Conservation (phyloP, 2,888 invertebrate species). For the Agrilus biguttatus region DNA sequence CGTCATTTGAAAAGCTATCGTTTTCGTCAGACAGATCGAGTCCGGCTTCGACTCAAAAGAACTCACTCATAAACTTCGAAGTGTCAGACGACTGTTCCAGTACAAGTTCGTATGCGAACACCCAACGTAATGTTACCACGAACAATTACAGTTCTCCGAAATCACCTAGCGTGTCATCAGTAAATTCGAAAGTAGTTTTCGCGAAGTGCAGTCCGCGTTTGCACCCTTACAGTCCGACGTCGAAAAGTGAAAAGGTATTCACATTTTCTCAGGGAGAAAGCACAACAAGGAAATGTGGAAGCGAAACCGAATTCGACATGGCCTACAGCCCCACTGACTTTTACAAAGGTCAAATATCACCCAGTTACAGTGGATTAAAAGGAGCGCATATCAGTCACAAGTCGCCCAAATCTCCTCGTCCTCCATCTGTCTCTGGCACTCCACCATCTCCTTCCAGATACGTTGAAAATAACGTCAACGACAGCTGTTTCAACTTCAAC, state of each 20-base stretch:
- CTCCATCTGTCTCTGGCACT: slow-evolving; percentile 3
- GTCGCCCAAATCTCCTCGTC: slow-evolving; percentile 9
- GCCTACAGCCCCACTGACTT: neutral
- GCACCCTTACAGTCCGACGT: slow-evolving; percentile 1
- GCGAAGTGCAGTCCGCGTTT: no score
- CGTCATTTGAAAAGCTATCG: slow-evolving; percentile 20
- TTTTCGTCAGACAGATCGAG: slow-evolving; percentile 23
- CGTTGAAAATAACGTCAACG: slow-evolving; percentile 10
- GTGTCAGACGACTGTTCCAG: slow-evolving; percentile 12
- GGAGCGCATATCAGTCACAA: neutral
- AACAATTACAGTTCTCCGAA: slow-evolving; percentile 1
- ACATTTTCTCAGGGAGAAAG: slow-evolving; percentile 12
- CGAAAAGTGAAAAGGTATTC: slow-evolving; percentile 15
- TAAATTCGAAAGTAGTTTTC: neutral
- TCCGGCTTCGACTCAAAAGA: slow-evolving; percentile 16
- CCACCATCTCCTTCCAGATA: slow-evolving; percentile 12
- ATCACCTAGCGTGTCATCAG: neutral
- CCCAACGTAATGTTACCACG: neutral
- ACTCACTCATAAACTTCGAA: slow-evolving; percentile 20
- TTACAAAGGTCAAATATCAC: no score
- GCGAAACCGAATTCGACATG: slow-evolving; percentile 4
- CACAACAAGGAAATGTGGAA: slow-evolving; percentile 8
- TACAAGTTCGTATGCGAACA: neutral
- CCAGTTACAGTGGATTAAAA: neutral
- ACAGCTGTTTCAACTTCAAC: slow-evolving; percentile 18